Percentiles rank a stretch among this genome's conserved stretches.
Conservation (phyloP, 2,113 vertebrate species). For the Leucosticte australis region DNA sequence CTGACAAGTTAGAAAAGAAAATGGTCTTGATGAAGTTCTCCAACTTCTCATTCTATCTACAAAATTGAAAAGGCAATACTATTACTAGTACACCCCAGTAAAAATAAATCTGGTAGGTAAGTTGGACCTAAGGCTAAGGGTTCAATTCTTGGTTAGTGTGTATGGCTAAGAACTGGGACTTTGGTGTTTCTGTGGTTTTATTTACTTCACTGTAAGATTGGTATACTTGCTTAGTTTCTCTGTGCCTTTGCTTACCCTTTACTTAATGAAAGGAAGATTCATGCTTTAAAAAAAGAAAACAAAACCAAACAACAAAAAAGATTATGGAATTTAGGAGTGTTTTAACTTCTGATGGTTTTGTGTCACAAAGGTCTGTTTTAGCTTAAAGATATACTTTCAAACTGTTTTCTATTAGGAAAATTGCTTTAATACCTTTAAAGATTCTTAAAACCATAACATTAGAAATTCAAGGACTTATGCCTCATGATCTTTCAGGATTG, state of each 20-base stretch:
- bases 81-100: not conserved
- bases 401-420: not conserved
- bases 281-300: not conserved
- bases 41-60: not conserved
- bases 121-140: not conserved
- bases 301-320: not conserved
- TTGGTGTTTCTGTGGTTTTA: not conserved
- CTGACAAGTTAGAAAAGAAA: not conserved
- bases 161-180: not conserved
- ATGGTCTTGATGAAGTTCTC: not conserved
- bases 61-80: not conserved
- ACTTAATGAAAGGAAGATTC: not conserved
- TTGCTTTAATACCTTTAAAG: not conserved
- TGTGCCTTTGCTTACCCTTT: not conserved
- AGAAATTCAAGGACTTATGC: not conserved
- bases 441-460: not conserved
- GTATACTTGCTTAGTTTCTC: not conserved
- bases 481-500: not conserved
- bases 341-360: not conserved
- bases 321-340: not conserved
- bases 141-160: not conserved
- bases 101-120: not conserved
- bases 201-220: not conserved
- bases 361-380: not conserved
- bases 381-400: not conserved